Evolutionary conservation across 2,888 invertebrate species (phyloP), one percentile per base, ranked within the genome.

Genomic region (Campoplex capitator): DNA sequence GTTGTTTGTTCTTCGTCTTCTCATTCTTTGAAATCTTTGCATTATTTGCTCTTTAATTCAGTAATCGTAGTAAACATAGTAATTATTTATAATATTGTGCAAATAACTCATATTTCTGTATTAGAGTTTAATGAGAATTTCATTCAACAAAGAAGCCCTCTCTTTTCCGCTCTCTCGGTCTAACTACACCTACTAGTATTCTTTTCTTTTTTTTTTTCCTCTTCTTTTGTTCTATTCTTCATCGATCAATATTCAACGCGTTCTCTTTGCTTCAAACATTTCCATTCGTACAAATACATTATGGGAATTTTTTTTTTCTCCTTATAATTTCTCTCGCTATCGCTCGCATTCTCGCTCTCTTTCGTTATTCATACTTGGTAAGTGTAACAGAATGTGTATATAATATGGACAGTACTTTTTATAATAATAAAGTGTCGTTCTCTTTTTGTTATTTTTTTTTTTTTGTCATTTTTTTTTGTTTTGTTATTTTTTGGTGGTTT

Each of bases 1-100:
- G 87, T 70, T 86, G 88, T 88, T 77, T 38, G 38, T 6, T 38
- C 6, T 38, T 38, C 38, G 6, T 38, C 38, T 38, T 73, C 90
- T 92, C 92, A 90, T 86, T 89, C 73, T 78, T 56, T 77, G 81
- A 71, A 75, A 88, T 84, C 88, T 88, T 88, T 88, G 89, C 88
- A 91, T 92, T 92, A 92, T 91, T 92, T 91, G 90, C 91, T 92
- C 90, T 90, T 92, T 90, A 91, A 91, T 92, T 86, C 85, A 91
- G 91, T 92, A 92, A 93, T 92, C 91, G 91, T 92, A 91, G 91
- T 92, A 91, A 93, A 93, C 91, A 91, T 92, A 92, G 91, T 93
- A 90, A 92, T 91, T 92, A 92, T 92, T 93, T 91, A 92, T 93
- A 93, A 93, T 93, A 93, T 93, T 93, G 93, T 93, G 93, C 93